Evolutionary conservation across 2,888 invertebrate species (phyloP), one percentile per base, ranked within the genome.

Genomic region (Lissonota sp.): DNA sequence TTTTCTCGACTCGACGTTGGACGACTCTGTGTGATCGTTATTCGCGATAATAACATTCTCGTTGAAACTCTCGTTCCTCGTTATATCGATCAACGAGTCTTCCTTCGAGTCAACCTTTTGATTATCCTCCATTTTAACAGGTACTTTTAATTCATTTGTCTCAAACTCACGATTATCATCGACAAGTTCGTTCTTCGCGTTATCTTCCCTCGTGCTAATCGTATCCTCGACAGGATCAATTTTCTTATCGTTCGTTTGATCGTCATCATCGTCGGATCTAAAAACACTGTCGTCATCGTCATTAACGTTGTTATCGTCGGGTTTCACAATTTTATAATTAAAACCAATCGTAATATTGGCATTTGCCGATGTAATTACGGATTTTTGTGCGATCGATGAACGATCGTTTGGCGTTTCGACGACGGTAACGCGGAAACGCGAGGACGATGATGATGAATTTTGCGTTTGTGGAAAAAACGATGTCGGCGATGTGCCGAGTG

Each of bases 381-480:
- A 93, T 83, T 93, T 92, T 8, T 93, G 92, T 53, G 14, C 85
- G 84, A 2, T 83, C 85, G 40, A 82, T 85, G 6, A 82, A 86
- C 87, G 57, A 8, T 88, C 89, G 46, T 55, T 8, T 4, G 49
- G 10, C 42, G 66, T 51, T 69, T 91, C 90, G 75, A 92, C 92
- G 12, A 91, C 86, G n/a, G 92, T 91, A 39, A 93, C 93, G 63
- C 91, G 92, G 83, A 90, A 92, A 71, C 91, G 87, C 64, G 89
- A 91, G 66, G 87, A 26, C 26, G 26, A 26, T 26, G 26, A 26
- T 26, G 26, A 26, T 26, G 26, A 26, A 26, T 26, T 26, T 26
- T 26, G 26, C 1, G 84, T 86, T 92, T 94, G 92, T 8, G 94
- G 93, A 39, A 94, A 93, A 60, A 94, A 94, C 89, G 92, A 93